Evolutionary conservation across 2,888 invertebrate genomes (phyloP).

Genomic region (Phanerotoma sp.): DNA sequence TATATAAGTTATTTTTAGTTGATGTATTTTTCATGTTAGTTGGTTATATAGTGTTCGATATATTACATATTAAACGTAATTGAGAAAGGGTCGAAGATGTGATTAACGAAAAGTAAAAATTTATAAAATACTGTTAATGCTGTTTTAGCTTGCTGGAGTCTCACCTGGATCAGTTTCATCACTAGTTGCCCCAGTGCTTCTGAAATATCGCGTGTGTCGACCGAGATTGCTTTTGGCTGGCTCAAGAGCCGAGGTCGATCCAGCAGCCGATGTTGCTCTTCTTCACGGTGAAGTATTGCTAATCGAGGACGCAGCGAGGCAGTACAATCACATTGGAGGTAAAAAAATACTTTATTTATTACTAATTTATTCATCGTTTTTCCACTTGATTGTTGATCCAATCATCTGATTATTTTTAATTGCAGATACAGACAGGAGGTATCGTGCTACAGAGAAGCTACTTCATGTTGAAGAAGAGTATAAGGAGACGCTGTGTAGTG

Average conservation of each 20-base stretch:
- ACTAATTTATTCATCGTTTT: not conserved
- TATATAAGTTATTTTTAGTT: no score
- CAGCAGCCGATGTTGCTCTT: constrained; percentile 61
- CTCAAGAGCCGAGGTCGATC: constrained; percentile 66
- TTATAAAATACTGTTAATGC: not conserved
- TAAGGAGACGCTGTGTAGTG: constrained; percentile 62
- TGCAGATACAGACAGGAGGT: constrained; percentile 54
- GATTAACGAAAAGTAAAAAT: not conserved
- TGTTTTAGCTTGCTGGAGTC: constrained; percentile 45
- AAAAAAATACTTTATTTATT: constrained; percentile 29
- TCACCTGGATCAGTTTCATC: constrained; percentile 52
- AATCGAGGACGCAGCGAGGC: constrained; percentile 63
- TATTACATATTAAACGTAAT: no score
- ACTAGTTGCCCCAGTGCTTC: constrained; percentile 51
- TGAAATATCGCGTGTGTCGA: constrained; percentile 53
- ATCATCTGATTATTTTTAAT: constrained; percentile 18
- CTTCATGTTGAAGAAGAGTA: constrained; percentile 57
- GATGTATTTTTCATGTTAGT: no score
- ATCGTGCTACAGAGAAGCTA: constrained; percentile 56
- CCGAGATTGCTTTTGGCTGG: constrained; percentile 64
- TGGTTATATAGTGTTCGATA: no score
- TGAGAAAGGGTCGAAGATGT: not conserved
- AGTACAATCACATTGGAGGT: constrained; percentile 62
- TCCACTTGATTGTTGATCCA: constrained; percentile 9
- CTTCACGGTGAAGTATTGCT: constrained; percentile 68